Conservation (phyloP, 2,888 invertebrate species). For the Rhabditophanes sp. region DNA sequence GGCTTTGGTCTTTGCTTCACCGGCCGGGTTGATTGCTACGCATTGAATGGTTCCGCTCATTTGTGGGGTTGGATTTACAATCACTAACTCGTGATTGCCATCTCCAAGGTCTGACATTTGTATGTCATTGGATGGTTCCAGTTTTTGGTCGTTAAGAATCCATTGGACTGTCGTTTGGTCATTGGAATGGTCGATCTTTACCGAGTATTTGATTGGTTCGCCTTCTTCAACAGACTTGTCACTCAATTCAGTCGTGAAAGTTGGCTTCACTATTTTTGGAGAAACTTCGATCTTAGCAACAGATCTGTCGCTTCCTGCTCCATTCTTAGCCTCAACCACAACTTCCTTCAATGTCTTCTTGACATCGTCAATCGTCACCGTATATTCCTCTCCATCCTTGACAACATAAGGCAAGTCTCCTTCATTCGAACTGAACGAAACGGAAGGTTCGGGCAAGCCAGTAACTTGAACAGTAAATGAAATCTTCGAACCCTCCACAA, state of each 20-base stretch:
- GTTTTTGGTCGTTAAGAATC: slow-evolving; percentile 25
- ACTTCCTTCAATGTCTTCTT: no score
- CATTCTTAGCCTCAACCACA: slow-evolving; percentile 26
- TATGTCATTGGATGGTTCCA: slow-evolving; percentile 7
- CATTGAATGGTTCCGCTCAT: slow-evolving; percentile 19
- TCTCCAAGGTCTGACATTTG: slow-evolving; percentile 24
- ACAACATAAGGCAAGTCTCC: no score
- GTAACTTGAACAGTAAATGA: slow-evolving; percentile 15
- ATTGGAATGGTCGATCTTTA: slow-evolving; percentile 18
- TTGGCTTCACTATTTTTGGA: slow-evolving; percentile 52
- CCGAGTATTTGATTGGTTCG: slow-evolving; percentile 47
- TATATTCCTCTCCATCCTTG: slow-evolving; percentile 16
- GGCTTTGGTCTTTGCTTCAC: slow-evolving; percentile 14
- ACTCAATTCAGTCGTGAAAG: slow-evolving; percentile 65
- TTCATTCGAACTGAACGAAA: slow-evolving; percentile 42
- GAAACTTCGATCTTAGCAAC: slow-evolving; percentile 37
- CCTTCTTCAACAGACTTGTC: slow-evolving; percentile 67
- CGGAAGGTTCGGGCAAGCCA: slow-evolving; percentile 32
- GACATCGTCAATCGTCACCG: slow-evolving; percentile 19
- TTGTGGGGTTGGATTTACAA: slow-evolving; percentile 46
- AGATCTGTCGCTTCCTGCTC: slow-evolving; percentile 20
- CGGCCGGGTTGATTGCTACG: slow-evolving; percentile 23
- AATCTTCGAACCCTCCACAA: slow-evolving; percentile 9
- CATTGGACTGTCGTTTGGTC: slow-evolving; percentile 23
- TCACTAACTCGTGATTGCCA: slow-evolving; percentile 52